phyloP scores from a whole-genome alignment of 2,888 invertebrate species.

The Brachylomia viminalis region DNA sequence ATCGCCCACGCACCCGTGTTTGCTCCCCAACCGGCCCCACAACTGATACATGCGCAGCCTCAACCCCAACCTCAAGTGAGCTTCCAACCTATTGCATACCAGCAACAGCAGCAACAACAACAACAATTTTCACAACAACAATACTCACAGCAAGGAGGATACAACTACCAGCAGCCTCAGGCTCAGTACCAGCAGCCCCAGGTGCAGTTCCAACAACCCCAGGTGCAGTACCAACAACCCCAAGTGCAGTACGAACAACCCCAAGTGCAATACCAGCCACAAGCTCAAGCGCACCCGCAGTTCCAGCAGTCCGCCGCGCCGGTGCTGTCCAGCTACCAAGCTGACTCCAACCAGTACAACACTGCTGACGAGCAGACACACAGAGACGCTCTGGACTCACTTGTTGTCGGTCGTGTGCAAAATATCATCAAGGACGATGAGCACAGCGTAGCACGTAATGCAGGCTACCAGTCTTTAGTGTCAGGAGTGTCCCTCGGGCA shows the following conservation, averaged over 20 bases:
- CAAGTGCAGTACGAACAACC: conserved; percentile 40
- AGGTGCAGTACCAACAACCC: conserved; percentile 30
- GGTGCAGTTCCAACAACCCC: conserved; percentile 48
- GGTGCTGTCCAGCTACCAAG: conserved; percentile 81
- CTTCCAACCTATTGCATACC: conserved; percentile 50
- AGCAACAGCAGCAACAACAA: conserved; percentile 48
- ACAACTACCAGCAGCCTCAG: conserved; percentile 66
- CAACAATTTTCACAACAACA: conserved; percentile 44
- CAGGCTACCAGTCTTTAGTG: conserved; percentile 84
- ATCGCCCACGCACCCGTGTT: conserved; percentile 52
- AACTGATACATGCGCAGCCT: conserved; percentile 61
- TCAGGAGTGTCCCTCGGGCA: conserved; percentile 85
- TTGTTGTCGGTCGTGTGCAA: conserved; percentile 82
- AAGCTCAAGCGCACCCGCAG: conserved; percentile 25
- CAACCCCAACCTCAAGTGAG: conserved; percentile 50
- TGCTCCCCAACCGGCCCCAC: conserved; percentile 58
- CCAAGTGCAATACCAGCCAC: conserved; percentile 30
- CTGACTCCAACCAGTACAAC: conserved; percentile 83
- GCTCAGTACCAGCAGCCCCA: conserved; percentile 62
- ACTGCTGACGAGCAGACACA: conserved; percentile 73
- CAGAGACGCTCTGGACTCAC: conserved; percentile 80
- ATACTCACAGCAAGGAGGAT: conserved; percentile 57
- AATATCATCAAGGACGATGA: conserved; percentile 85
- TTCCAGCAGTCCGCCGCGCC: conserved; percentile 64
- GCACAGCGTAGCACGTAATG: conserved; percentile 82